Evolutionary conservation across 2,888 invertebrate genomes (phyloP).

Genomic region (Eulithis prunata): DNA sequence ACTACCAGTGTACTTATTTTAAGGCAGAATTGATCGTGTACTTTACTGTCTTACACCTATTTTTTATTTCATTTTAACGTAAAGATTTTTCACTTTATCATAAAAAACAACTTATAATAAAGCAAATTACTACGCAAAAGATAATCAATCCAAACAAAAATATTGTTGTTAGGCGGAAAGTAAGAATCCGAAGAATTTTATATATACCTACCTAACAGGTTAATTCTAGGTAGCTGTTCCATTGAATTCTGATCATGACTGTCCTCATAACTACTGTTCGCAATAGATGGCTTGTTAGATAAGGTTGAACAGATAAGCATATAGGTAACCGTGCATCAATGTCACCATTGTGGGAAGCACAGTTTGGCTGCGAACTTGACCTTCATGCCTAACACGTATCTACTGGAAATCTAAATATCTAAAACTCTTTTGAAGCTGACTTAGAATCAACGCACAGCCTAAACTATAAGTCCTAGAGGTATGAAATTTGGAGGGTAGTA

Average conservation of each 20-base stretch:
- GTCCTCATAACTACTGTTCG: constrained; percentile 44
- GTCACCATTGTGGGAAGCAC: constrained; percentile 48
- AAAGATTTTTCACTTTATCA: too few species aligned
- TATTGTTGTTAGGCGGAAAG: constrained; percentile 15
- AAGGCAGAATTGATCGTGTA: constrained; percentile 70
- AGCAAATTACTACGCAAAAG: neutral
- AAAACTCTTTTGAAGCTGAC: too few species aligned
- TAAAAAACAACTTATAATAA: neutral
- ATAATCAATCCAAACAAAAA: constrained; percentile 8
- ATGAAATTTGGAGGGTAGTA: too few species aligned
- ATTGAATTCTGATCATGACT: constrained; percentile 41
- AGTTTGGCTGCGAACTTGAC: constrained; percentile 55
- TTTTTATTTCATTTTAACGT: too few species aligned
- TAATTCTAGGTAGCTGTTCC: constrained; percentile 16
- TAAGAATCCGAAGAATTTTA: constrained; percentile 15
- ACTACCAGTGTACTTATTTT: constrained; percentile 64
- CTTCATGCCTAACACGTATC: constrained; percentile 31
- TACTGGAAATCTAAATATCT: too few species aligned
- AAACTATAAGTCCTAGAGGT: too few species aligned
- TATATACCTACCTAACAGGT: constrained; percentile 12
- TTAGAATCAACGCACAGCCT: too few species aligned
- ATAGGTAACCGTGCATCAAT: constrained; percentile 50
- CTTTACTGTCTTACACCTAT: constrained; percentile 37
- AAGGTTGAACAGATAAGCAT: constrained; percentile 54
- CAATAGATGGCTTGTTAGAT: constrained; percentile 50